A percentile compares a stretch with the other conserved stretches of the same genome.
phyloP scores from a whole-genome alignment of 2,888 invertebrate genomes.

The Polydrusus pterygomalis region DNA sequence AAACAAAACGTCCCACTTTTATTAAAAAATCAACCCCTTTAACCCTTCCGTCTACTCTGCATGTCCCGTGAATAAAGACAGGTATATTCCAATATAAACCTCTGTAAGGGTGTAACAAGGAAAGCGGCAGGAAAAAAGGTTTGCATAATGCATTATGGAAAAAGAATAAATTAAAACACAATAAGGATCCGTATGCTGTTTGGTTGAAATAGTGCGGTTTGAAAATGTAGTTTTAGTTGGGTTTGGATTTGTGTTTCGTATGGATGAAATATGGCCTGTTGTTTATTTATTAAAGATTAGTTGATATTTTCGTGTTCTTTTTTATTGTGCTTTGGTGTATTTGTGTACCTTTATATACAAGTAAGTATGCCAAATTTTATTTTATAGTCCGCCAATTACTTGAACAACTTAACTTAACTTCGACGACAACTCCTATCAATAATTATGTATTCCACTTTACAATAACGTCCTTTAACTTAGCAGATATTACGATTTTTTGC shows the following conservation, averaged over 20 bases:
- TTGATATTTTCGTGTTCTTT: background rate
- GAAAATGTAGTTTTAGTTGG: constrained; percentile 44
- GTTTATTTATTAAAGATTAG: constrained; percentile 14
- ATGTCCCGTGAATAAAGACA: constrained; percentile 58
- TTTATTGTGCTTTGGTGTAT: constrained; percentile 7
- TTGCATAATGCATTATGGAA: constrained; percentile 53
- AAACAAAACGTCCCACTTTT: constrained; percentile 37
- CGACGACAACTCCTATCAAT: no score
- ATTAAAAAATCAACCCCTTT: constrained; percentile 48
- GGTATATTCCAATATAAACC: constrained; percentile 18
- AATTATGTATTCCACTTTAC: no score
- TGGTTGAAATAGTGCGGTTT: constrained; percentile 45
- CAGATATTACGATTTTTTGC: no score
- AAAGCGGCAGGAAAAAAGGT: constrained; percentile 58
- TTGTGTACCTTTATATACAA: background rate
- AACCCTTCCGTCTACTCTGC: constrained; percentile 56
- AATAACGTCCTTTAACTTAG: no score
- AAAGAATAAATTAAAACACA: constrained; percentile 57
- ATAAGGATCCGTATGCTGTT: constrained; percentile 44
- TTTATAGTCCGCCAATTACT: no score
- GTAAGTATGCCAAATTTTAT: background rate
- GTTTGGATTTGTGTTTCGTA: constrained; percentile 26
- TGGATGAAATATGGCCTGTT: constrained; percentile 14
- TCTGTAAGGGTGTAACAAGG: constrained; percentile 42
- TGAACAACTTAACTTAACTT: no score